A percentile compares a stretch with the other conserved stretches of the same genome.
Evolutionary conservation across 1,140 invertebrate genomes (phyloP).

Genomic region (Delia radicum): DNA sequence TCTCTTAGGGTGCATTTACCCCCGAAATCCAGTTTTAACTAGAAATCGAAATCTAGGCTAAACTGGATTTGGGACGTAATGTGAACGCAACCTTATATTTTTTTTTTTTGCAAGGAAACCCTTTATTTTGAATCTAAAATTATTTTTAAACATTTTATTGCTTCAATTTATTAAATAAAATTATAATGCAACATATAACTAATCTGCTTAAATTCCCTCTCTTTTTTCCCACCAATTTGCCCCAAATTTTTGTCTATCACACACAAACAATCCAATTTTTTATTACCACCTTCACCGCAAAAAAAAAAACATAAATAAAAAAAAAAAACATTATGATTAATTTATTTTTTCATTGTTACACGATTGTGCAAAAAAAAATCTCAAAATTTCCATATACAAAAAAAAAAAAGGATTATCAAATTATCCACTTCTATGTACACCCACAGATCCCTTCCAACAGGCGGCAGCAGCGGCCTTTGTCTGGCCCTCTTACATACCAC

Average conservation of each 20-base stretch:
- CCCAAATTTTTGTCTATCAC: neutral
- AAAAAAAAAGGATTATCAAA: constrained; percentile 50
- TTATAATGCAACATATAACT: constrained; percentile 20
- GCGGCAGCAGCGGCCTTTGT: constrained; percentile 62
- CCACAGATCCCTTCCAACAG: constrained; percentile 72
- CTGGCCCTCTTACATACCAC: constrained; percentile 51
- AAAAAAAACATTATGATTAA: constrained; percentile 9
- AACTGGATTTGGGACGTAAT: too few species aligned
- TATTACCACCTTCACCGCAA: constrained; percentile 10
- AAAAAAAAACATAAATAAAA: neutral
- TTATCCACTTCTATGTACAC: constrained; percentile 50
- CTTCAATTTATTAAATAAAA: neutral
- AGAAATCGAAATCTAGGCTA: too few species aligned
- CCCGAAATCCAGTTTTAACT: too few species aligned
- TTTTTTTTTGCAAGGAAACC: neutral
- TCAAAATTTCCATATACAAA: neutral
- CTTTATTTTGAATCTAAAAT: neutral
- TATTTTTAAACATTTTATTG: neutral
- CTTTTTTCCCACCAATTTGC: constrained; percentile 11
- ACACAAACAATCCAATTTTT: neutral
- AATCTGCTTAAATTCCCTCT: constrained; percentile 29
- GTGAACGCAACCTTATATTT: neutral
- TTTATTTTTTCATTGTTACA: neutral
- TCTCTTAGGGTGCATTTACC: too few species aligned
- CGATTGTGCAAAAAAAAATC: neutral